Evolutionary conservation across 2,797 vertebrate genomes (phyloP).

Genomic region (Furcifer pardalis): DNA sequence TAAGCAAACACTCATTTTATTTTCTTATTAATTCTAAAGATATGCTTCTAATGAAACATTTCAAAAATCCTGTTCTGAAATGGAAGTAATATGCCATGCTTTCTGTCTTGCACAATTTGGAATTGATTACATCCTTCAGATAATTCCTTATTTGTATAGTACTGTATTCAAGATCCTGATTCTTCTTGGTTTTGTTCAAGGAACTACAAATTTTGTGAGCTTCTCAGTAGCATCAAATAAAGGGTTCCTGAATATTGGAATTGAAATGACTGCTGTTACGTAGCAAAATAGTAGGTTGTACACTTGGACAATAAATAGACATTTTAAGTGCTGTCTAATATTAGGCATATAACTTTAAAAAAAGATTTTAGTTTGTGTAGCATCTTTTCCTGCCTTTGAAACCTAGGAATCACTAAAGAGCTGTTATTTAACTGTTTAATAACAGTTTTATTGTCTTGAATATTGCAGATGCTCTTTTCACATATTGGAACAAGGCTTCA

Average conservation of each 20-base stretch:
- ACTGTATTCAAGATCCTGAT: not conserved
- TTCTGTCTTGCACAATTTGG: not conserved
- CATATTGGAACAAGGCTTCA: conserved; percentile 96
- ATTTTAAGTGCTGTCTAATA: not conserved
- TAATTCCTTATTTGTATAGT: not conserved
- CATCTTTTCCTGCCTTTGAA: not conserved
- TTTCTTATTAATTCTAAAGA: not conserved
- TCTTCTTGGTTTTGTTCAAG: not conserved
- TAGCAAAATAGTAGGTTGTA: not conserved
- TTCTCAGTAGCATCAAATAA: not conserved
- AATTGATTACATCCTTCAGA: not conserved
- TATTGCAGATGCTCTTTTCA: conserved; percentile 90
- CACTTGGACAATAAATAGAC: not conserved
- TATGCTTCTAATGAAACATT: not conserved
- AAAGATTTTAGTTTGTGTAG: not conserved
- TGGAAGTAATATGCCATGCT: not conserved
- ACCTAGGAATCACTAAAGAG: not conserved
- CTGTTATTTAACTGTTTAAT: not conserved
- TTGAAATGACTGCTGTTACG: not conserved
- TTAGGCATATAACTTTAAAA: not conserved
- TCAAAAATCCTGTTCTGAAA: not conserved
- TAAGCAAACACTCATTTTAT: conserved; percentile 66
- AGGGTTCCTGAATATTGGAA: not conserved
- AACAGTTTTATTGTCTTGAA: conserved; percentile 33
- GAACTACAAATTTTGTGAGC: not conserved